Conservation (phyloP, 1,140 invertebrate genomes). For the Eulimnadia texana region DNA sequence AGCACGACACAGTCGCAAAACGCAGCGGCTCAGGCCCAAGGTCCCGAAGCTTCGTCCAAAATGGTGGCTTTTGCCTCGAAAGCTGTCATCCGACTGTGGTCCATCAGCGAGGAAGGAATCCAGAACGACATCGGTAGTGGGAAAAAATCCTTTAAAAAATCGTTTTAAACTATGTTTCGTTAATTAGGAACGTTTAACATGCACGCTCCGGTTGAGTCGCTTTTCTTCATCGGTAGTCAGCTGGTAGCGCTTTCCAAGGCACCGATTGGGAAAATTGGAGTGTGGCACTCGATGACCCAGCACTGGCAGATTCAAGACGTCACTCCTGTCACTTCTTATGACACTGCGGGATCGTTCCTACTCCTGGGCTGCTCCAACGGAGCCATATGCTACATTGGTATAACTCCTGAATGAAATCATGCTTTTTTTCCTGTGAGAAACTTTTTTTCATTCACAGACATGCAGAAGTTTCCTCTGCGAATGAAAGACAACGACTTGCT, state of each 20-base stretch:
- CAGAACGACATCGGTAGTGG: conserved; percentile 3
- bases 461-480: conserved; percentile 96
- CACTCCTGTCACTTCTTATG: conserved; percentile 83
- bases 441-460: conserved; percentile 49
- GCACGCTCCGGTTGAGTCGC: conserved; percentile 79
- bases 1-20: conserved; percentile 28
- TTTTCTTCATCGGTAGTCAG: conserved; percentile 95
- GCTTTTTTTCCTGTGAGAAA: conserved; percentile 8
- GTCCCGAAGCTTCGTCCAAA: conserved; percentile 32
- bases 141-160: neutral
- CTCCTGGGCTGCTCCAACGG: conserved; percentile 89
- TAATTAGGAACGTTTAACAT: conserved; percentile 65
- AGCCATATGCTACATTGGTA: conserved; percentile 93
- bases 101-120: conserved; percentile 30
- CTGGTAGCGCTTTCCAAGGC: conserved; percentile 69
- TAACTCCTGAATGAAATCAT: no score
- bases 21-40: conserved; percentile 27
- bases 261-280: conserved; percentile 87
- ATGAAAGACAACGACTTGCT: conserved; percentile 99
- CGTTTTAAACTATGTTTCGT: neutral
- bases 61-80: conserved; percentile 74
- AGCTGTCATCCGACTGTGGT: conserved; percentile 34
- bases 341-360: conserved; percentile 89
- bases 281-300: conserved; percentile 97
- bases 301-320: conserved; percentile 97